Conservation (phyloP, 2,113 vertebrate genomes). For the Rhea americana region DNA sequence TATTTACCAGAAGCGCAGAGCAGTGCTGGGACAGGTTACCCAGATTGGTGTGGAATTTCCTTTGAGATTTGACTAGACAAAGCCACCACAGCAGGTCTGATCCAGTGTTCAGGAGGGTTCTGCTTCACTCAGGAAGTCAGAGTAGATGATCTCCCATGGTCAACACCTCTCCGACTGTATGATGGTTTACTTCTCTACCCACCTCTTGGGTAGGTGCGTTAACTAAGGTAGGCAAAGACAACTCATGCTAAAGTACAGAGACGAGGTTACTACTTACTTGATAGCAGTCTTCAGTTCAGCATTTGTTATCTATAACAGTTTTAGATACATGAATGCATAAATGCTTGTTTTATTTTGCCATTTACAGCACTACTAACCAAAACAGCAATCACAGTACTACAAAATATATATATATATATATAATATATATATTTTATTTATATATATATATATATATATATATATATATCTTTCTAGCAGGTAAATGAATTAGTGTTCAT, state of each 20-base stretch:
- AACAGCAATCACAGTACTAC: fast-evolving
- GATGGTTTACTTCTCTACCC: neutral
- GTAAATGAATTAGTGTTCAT: neutral
- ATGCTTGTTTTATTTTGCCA: neutral
- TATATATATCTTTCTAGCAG: neutral
- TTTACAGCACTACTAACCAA: neutral
- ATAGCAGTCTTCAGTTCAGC: neutral
- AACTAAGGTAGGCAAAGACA: neutral
- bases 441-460: too few relatives aligned
- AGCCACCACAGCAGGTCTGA: too few relatives aligned
- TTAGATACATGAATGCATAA: neutral
- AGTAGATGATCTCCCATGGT: neutral
- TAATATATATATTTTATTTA: too few relatives aligned
- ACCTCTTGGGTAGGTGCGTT: neutral
- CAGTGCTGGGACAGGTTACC: too few relatives aligned
- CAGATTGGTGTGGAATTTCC: too few relatives aligned
- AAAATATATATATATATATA: neutral
- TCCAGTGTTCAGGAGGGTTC: neutral
- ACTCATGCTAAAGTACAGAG: neutral
- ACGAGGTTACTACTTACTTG: neutral
- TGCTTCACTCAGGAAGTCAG: neutral
- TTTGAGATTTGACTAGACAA: too few relatives aligned
- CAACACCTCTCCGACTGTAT: neutral
- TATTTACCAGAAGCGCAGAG: too few relatives aligned
- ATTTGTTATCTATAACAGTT: neutral